Base-by-base conservation (phyloP, 2,797 vertebrate species). In the Cirrhinus mrigala region DNA sequence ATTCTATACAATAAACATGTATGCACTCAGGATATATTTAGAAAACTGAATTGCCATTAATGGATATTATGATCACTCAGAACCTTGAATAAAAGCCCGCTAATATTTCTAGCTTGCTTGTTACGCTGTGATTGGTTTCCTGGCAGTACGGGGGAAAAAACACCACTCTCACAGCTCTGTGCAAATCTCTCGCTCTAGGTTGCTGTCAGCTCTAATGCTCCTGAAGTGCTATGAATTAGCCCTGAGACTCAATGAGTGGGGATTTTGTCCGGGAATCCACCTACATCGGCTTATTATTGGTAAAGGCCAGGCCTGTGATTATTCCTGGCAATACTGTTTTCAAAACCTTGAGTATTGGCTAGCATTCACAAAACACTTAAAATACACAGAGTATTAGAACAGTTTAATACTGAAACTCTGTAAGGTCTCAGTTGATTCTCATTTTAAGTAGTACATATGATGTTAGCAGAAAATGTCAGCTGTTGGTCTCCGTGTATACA, bases 191-290 rank as follows among this genome's bases (percentile, higher is more conserved):
- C 78, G 50, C 83, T 88, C 84, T 83, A 87, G 88, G 89, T 89
- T 88, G 80, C 71, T 90, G 80, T 86, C 79, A 74, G 68, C 81
- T 79, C 82, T 86, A 85, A 87, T 89, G 88, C 79, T 58, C 79
- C 86, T 82, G 66, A 91, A 86, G 88, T 85, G 84, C 83, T 66
- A 69, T 90, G 79, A 88, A 88, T 90, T 85, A 90, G 79, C 77
- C 27, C 81, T 58, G 82, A 74, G 48, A 76, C 40, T 48, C 24
- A 48, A 54, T 84, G 81, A 88, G 73, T 69, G 54, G 66, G 79
- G 69, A 69, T 80, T 18, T 15, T 83, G 66, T 86, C 84, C 82
- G 70, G 89, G 89, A 90, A 88, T 88, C 78, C 24, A 75, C 86
- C 76, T 75, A 66, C 62, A 82, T 88, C 84, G 69, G 70, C 24